A percentile compares a stretch with the other conserved stretches of the same genome.
Conservation (phyloP, 37 sponge, comb jelly and placozoan genomes). For the Cliona cf. orientalis region DNA sequence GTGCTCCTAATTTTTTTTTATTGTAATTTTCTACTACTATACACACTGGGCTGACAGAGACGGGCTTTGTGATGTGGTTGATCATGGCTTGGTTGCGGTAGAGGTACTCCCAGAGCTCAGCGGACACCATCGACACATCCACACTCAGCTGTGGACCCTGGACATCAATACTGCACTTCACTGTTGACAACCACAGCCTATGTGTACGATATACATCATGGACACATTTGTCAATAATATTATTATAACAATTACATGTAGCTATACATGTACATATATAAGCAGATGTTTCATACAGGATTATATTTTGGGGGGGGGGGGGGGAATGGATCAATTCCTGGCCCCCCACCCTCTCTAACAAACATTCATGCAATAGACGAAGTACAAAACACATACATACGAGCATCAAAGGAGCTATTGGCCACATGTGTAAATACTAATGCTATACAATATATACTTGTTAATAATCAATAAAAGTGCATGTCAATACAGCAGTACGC, state of each 20-base stretch:
- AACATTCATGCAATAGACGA: too few relatives aligned
- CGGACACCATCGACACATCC: constrained; percentile 29
- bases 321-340: too few relatives aligned
- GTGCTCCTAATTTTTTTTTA: too few relatives aligned
- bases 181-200: constrained; percentile 53
- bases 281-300: background rate
- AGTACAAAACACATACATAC: too few relatives aligned
- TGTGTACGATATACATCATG: background rate
- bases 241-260: too few relatives aligned
- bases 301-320: background rate
- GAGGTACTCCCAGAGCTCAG: constrained; percentile 65
- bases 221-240: background rate
- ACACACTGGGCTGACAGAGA: constrained; percentile 45
- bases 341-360: too few relatives aligned
- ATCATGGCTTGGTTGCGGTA: constrained; percentile 46
- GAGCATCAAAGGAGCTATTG: too few relatives aligned
- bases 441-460: too few relatives aligned
- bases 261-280: background rate
- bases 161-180: background rate
- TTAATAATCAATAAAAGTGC: too few relatives aligned
- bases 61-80: constrained; percentile 53
- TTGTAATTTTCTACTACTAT: background rate
- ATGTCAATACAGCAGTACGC: too few relatives aligned
- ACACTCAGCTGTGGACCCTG: constrained; percentile 17
- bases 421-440: too few relatives aligned